Evolutionary conservation across 2,797 vertebrate genomes (phyloP).

Genomic region (Cichlasoma orientale): DNA sequence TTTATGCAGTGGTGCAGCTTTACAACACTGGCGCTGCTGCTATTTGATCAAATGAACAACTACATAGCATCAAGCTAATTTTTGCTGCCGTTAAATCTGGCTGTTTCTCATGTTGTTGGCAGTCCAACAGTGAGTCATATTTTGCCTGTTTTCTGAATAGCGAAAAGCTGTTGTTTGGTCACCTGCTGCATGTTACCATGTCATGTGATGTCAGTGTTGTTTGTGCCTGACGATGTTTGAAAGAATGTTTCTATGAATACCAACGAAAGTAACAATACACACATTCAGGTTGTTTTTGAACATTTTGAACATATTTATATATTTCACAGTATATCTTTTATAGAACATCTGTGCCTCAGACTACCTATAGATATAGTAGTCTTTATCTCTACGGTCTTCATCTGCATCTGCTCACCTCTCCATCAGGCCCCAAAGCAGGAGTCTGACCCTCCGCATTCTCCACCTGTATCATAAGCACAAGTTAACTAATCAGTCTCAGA

Average conservation of each 20-base stretch:
- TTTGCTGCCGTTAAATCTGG: no score
- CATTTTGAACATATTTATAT: neutral
- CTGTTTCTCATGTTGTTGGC: neutral
- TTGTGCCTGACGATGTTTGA: neutral
- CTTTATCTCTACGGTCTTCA: neutral
- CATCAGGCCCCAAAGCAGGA: slow-evolving; percentile 89
- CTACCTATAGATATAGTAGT: neutral
- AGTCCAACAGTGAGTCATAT: neutral
- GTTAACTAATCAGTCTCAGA: neutral
- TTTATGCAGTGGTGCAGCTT: no score
- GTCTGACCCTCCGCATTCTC: slow-evolving; percentile 88
- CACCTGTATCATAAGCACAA: slow-evolving; percentile 68
- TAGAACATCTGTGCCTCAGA: neutral
- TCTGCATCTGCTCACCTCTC: slow-evolving; percentile 84
- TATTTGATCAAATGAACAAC: neutral
- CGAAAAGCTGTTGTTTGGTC: neutral
- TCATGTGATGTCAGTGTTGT: neutral
- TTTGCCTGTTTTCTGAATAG: neutral
- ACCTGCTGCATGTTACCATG: neutral
- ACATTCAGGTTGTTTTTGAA: neutral
- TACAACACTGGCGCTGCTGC: neutral
- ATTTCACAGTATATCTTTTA: no score
- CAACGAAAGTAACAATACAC: no score
- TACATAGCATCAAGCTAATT: neutral
- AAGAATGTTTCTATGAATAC: neutral